Conservation (phyloP, 2,888 invertebrate species). For the Heliconius sara region DNA sequence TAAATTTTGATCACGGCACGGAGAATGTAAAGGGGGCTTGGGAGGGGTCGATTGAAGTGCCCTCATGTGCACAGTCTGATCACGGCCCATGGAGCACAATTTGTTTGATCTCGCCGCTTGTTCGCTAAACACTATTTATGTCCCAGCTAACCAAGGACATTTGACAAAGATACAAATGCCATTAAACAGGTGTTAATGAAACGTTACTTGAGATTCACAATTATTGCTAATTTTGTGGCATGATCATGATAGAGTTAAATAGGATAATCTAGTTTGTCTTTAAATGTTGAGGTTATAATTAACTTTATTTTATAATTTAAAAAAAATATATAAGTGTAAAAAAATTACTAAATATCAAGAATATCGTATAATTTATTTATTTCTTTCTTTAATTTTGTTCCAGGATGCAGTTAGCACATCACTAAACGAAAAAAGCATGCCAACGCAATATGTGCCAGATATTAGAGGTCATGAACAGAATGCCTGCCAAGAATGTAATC, state of each 20-base stretch:
- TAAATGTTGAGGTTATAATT: not conserved
- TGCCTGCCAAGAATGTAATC: constrained; percentile 80
- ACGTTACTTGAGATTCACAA: not conserved
- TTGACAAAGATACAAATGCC: constrained; percentile 59
- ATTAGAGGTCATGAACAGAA: constrained; percentile 71
- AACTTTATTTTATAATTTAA: not conserved
- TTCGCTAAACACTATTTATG: constrained; percentile 76
- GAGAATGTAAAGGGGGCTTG: constrained; percentile 48
- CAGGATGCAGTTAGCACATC: constrained; percentile 63
- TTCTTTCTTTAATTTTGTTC: constrained; percentile 59
- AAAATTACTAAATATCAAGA: not conserved
- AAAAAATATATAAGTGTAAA: no score
- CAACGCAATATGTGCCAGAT: constrained; percentile 72
- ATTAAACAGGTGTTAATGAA: constrained; percentile 35
- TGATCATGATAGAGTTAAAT: not conserved
- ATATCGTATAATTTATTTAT: not conserved
- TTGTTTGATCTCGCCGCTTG: constrained; percentile 80
- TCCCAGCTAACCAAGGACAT: constrained; percentile 66
- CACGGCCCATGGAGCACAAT: constrained; percentile 79
- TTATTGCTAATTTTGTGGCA: not conserved
- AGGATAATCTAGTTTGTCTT: not conserved
- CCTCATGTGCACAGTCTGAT: constrained; percentile 76
- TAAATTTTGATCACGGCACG: constrained; percentile 46
- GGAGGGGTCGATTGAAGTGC: constrained; percentile 61
- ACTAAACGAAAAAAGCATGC: constrained; percentile 64